Evolutionary conservation across 2,113 vertebrate genomes (phyloP).

Genomic region (Phocoena phocoena): DNA sequence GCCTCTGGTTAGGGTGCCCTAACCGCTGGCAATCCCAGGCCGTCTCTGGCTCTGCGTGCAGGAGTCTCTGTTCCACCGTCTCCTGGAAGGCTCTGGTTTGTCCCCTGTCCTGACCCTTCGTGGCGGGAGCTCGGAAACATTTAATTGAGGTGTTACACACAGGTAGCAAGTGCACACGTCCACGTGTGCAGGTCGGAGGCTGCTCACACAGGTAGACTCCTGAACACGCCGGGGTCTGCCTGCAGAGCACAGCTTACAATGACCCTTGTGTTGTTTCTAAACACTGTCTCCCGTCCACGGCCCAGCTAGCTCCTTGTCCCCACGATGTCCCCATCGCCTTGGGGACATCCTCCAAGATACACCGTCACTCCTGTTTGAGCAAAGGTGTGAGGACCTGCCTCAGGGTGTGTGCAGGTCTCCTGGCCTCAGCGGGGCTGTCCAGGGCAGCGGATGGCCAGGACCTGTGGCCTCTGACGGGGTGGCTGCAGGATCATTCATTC

Average conservation of each 20-base stretch:
- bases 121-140: not conserved
- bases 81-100: not conserved
- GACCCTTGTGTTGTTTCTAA: not conserved
- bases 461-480: not conserved
- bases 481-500: not conserved
- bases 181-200: not conserved
- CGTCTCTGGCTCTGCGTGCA: rapidly evolving
- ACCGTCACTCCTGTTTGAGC: not conserved
- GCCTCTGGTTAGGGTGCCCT: not conserved
- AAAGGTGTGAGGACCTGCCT: not conserved
- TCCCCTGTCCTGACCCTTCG: not conserved
- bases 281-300: not conserved
- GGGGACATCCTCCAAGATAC: not conserved
- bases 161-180: not conserved
- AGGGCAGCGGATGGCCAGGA: not conserved
- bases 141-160: not conserved
- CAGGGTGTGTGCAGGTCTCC: not conserved
- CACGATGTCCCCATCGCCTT: not conserved
- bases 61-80: not conserved
- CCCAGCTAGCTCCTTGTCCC: not conserved
- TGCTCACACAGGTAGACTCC: not conserved
- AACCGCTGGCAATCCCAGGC: no score
- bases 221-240: no score
- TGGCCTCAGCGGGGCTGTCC: not conserved
- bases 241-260: not conserved